Percentiles rank a stretch among this genome's conserved stretches.
These are phyloP conservation scores for Alexandromys fortis DNA, from an alignment of 2,113 vertebrate genomes.

Conservation along the genomic window DNA sequence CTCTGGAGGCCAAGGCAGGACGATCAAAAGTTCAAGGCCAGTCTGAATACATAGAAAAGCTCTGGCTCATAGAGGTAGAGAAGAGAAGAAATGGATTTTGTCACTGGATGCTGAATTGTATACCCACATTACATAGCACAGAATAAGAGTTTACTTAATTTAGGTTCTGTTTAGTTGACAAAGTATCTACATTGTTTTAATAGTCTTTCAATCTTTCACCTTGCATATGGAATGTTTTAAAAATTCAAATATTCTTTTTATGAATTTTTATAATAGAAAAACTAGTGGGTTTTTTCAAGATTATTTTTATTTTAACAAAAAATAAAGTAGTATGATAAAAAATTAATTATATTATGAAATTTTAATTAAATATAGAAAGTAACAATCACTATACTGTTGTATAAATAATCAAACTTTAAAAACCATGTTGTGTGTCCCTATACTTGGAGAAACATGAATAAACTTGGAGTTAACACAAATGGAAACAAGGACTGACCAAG, in stretches of 20 bases:
- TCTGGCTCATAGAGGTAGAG: neutral
- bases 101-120: neutral
- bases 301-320: neutral
- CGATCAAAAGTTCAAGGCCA: neutral
- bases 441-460: neutral
- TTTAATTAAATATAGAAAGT: neutral
- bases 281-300: neutral
- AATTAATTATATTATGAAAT: neutral
- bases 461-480: neutral
- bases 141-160: slow-evolving; percentile 30
- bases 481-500: neutral
- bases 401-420: neutral
- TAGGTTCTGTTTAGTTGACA: slow-evolving; percentile 27
- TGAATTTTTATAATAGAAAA: slow-evolving; percentile 70
- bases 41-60: too few relatives aligned
- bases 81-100: neutral
- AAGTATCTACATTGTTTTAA: slow-evolving; percentile 37
- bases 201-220: slow-evolving; percentile 29
- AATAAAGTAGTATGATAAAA: neutral
- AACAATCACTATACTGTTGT: neutral
- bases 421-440: neutral
- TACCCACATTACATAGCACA: neutral
- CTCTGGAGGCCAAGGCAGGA: neutral
- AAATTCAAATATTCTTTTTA: slow-evolving; percentile 43
- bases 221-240: slow-evolving; percentile 51